Evolutionary conservation across 2,888 invertebrate genomes (phyloP).

Genomic region (Limnephilus lunatus): DNA sequence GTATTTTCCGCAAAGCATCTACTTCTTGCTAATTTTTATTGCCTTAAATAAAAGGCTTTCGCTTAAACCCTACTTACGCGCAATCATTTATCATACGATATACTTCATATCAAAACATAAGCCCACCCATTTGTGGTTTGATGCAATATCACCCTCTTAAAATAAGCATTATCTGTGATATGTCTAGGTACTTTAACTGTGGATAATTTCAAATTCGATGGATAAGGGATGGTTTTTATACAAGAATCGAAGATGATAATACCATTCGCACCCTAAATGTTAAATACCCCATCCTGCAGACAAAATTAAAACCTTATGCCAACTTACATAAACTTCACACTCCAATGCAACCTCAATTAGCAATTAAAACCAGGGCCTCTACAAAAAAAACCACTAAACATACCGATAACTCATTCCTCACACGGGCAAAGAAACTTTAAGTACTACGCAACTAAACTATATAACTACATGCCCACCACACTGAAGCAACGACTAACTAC

Average conservation of each 20-base stretch:
- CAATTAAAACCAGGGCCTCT: too few species aligned
- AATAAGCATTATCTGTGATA: background rate
- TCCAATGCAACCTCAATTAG: too few species aligned
- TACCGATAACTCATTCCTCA: too few species aligned
- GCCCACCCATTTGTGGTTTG: background rate
- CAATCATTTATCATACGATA: background rate
- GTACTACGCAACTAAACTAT: too few species aligned
- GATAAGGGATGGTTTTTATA: constrained; percentile 49
- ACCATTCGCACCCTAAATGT: background rate
- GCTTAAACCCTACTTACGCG: background rate
- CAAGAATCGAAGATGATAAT: background rate
- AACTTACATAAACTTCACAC: too few species aligned
- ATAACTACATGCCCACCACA: too few species aligned
- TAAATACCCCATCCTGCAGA: background rate
- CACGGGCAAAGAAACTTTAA: too few species aligned
- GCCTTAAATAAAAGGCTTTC: background rate
- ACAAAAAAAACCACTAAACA: too few species aligned
- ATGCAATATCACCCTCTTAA: constrained; percentile 2
- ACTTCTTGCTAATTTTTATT: background rate
- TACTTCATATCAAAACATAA: background rate
- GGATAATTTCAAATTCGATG: constrained; percentile 60
- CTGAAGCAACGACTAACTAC: too few species aligned
- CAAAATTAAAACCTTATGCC: background rate
- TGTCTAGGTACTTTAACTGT: constrained; percentile 42
- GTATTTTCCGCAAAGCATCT: background rate